Base-by-base conservation (phyloP, 2,797 vertebrate species). In the Typhlichthys eigenmanni region DNA sequence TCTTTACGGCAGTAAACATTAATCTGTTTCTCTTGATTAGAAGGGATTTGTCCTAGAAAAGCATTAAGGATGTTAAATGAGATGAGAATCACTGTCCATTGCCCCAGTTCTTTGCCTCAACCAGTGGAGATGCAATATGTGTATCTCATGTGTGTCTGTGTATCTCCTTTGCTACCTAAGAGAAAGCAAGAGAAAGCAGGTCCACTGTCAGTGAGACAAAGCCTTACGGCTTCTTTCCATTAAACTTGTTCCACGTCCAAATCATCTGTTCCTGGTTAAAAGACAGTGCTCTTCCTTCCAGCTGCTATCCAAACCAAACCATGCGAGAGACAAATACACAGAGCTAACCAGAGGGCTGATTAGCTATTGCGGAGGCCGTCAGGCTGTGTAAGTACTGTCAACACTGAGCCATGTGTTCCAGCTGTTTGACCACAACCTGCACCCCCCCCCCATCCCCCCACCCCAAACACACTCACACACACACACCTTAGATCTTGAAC, bases 381-480 rank as follows among this genome's bases (percentile, higher is more conserved):
- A 52, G 70, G 57, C 66, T 38, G 49, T 75, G 76, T 67, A 88
- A 38, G 34, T 81, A 83, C 83, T 75, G 64, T 38, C 34, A 9
- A 9, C 34, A 5, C 34, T 24, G 24, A 55, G 67, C 78, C 79
- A 86, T 88, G 80, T 84, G 81, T 74, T 84, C 70, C 83, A 74
- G 81, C 80, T 75, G 83, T 76, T 86, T 75, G 68, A 62, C 73
- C 70, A 69, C 66, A 34, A 34, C 53, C 53, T 64, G n/a, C 16
- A 9, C 55, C 55, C 24, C 55, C 24, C 55, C 51, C 54, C 29
- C 66, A 56, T 17, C 17, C 47, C 24, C 48, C 55, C 43, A 16
- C 45, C 56, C 60, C 48, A 54, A 29, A 66, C 32, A 38, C 70
- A 60, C 61, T 19, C 24, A 13, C 16, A 32, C 43, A 11, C 13